Base-by-base conservation (phyloP, 2,888 invertebrate species). In the Drosophila mercatorum region DNA sequence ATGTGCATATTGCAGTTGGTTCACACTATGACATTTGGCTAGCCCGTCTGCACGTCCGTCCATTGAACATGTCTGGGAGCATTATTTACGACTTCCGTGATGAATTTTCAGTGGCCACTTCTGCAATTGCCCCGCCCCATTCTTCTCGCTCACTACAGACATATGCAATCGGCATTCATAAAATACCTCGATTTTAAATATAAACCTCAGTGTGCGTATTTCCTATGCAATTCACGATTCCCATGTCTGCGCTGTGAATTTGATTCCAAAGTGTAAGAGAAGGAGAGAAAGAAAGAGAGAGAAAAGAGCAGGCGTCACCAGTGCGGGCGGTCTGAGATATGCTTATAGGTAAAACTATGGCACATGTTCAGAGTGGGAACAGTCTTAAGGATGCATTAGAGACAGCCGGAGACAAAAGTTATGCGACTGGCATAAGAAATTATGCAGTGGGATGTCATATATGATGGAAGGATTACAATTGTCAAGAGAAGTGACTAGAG, bases 81-180 rank as follows among this genome's bases (percentile, higher is more conserved):
- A 70, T 77, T 77, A 84, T 84, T 84, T 84, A 84, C 88, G 84
- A 84, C 84, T 84, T 84, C 84, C 84, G 84, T 81, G 89, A 81
- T 72, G 82, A 62, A 81, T 72, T 87, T 77, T 81, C 88, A 81
- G 78, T 72, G 87, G 78, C 72, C 55, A 77, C 78, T 78, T 69
- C 61, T 65, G 53, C 76, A 68, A 68, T 68, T 63, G 52, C 58
- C 43, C 40, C 43, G 17, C 31, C 43, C 17, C 17, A 12, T 36
- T 17, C 51, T 36, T 10, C 36, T 26, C 22, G 11, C 38, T 31
- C 28, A 2, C 26, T 43, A 40, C 34, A 68, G 56, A 43, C 56
- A 55, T 66, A 61, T 72, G 83, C 83, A 80, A 83, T 80, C 89
- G 77, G 77, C 77, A 77, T 86, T 78, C 84, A 83, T 78, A 71